A percentile compares a stretch with the other conserved stretches of the same genome.
phyloP scores from a whole-genome alignment of 2,113 vertebrate genomes.

The Empidonax alnorum region DNA sequence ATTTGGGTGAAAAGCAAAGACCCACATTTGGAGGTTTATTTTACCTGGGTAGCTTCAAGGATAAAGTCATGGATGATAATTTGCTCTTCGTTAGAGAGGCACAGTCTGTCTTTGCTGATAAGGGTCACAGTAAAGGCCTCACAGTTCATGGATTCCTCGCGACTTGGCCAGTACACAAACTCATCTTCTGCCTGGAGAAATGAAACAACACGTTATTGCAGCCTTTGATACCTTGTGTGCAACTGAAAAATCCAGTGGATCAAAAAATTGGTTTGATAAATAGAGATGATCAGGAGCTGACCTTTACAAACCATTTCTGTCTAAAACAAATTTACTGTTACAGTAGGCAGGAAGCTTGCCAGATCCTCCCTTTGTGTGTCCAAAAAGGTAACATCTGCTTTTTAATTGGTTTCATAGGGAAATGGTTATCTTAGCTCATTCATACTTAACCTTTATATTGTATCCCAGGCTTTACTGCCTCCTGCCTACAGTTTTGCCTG shows the following conservation, averaged over 20 bases:
- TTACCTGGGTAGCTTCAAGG: slow-evolving; percentile 98
- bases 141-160: slow-evolving; percentile 99
- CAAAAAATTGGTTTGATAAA: slow-evolving; percentile 46
- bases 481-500: neutral
- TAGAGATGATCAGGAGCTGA: slow-evolving; percentile 15
- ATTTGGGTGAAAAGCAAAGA: neutral
- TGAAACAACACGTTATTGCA: slow-evolving; percentile 3
- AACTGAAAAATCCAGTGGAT: slow-evolving; percentile 48
- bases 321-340: slow-evolving; percentile 2
- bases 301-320: neutral
- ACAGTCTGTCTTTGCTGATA: slow-evolving; percentile 98
- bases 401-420: slow-evolving; percentile 64
- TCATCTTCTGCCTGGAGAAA: slow-evolving; percentile 92
- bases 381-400: slow-evolving; percentile 18
- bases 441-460: slow-evolving; percentile 14
- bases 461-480: neutral
- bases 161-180: slow-evolving; percentile 99
- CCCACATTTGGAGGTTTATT: neutral
- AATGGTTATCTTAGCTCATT: slow-evolving; percentile 22
- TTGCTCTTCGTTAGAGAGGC: slow-evolving; percentile 98
- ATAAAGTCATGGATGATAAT: slow-evolving; percentile 99
- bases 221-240: neutral
- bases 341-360: neutral
- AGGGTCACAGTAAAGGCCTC: slow-evolving; percentile 98
- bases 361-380: neutral